These are phyloP conservation scores for Tetragonula clypearis DNA, from an alignment of 1,140 invertebrate genomes.

Conservation along the genomic window DNA sequence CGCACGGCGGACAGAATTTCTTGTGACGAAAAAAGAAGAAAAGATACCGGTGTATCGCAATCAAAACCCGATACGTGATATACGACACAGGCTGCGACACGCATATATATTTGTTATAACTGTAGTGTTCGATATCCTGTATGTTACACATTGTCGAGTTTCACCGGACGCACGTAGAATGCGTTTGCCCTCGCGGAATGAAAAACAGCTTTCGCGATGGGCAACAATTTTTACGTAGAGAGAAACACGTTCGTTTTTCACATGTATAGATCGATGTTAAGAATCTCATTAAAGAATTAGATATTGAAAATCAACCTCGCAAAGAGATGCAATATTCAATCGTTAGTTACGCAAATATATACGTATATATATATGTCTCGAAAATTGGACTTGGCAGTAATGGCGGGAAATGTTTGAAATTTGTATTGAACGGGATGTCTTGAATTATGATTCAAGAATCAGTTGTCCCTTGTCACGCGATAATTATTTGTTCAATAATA, in stretches of 20 bases:
- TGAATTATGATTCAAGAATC: too few relatives aligned
- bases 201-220: conserved; percentile 51
- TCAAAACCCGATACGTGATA: conserved; percentile 59
- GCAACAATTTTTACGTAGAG: conserved; percentile 8
- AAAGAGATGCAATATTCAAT: not conserved
- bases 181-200: conserved; percentile 47
- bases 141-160: conserved; percentile 75
- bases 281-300: not conserved
- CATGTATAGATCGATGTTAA: not conserved
- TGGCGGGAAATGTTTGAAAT: not conserved
- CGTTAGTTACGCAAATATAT: too few relatives aligned
- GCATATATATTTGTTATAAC: conserved; percentile 62
- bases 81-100: conserved; percentile 22
- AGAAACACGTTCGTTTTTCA: not conserved
- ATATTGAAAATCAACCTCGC: not conserved
- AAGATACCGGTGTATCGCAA: conserved; percentile 63
- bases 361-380: not conserved
- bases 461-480: too few relatives aligned
- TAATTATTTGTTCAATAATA: not conserved
- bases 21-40: conserved; percentile 55
- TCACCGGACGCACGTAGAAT: conserved; percentile 73
- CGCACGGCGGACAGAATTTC: conserved; percentile 36
- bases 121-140: conserved; percentile 57
- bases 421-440: not conserved
- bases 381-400: not conserved